Conservation (phyloP, 2,888 invertebrate genomes). For the Coremacera marginata region DNA sequence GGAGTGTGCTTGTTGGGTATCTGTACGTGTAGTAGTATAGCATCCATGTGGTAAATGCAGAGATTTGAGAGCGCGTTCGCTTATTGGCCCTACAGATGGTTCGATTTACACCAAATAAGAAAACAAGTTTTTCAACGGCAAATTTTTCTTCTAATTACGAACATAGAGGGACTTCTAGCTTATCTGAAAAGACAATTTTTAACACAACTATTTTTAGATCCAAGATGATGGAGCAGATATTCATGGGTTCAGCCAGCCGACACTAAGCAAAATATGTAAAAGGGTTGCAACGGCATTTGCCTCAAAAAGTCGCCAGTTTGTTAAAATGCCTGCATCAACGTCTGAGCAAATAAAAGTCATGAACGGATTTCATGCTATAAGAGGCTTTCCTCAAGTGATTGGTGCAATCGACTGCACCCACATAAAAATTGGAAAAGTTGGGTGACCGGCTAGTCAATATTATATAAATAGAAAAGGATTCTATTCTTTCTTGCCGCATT, state of each 20-base stretch:
- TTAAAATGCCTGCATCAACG: neutral
- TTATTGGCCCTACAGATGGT: too few species aligned
- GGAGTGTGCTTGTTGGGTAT: too few species aligned
- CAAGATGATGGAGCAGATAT: too few species aligned
- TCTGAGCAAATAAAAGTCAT: neutral
- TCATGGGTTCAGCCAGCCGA: neutral
- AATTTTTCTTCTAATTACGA: too few species aligned
- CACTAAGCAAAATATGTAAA: neutral
- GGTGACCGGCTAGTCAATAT: neutral
- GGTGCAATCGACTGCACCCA: slow-evolving; percentile 13
- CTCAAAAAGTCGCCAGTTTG: neutral
- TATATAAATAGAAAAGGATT: slow-evolving; percentile 7
- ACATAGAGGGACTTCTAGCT: too few species aligned
- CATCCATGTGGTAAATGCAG: too few species aligned
- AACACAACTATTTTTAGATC: too few species aligned
- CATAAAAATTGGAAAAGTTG: neutral
- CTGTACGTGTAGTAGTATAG: too few species aligned
- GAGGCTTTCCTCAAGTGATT: neutral
- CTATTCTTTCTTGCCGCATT: slow-evolving; percentile 1
- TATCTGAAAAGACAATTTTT: too few species aligned
- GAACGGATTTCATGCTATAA: neutral
- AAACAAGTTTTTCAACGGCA: too few species aligned
- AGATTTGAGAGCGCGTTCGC: too few species aligned
- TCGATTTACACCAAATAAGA: too few species aligned
- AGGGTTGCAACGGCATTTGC: neutral